Conservation (phyloP, 2,113 vertebrate species). For the Riparia riparia region DNA sequence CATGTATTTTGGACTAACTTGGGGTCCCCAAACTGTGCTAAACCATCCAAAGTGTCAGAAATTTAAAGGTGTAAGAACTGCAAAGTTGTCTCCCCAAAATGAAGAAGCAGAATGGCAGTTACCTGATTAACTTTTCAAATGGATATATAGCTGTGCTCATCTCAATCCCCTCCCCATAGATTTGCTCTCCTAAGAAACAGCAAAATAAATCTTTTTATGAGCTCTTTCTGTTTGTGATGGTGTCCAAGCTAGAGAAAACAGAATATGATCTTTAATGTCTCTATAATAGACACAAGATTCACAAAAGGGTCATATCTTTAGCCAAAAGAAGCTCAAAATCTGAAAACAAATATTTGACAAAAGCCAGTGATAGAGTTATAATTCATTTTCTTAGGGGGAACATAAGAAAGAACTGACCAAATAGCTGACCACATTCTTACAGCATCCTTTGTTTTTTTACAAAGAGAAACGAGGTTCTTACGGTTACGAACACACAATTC, state of each 20-base stretch:
- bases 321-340: neutral
- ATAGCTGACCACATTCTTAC: neutral
- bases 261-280: neutral
- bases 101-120: neutral
- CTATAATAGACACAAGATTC: neutral
- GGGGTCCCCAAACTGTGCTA: neutral
- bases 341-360: neutral
- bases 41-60: neutral
- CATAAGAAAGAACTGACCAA: neutral
- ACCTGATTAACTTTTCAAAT: neutral
- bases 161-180: neutral
- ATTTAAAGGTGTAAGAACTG: neutral
- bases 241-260: neutral
- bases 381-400: neutral
- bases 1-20: fast-evolving
- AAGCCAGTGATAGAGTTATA: neutral
- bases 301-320: neutral
- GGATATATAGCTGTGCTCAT: neutral
- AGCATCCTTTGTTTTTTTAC: neutral
- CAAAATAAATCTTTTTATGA: neutral
- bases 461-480: neutral
- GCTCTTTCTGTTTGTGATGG: neutral
- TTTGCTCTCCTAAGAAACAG: neutral
- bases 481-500: neutral
- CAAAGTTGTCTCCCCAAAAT: neutral